phyloP scores from a whole-genome alignment of 2,888 invertebrate species.

The Lithosia quadra region DNA sequence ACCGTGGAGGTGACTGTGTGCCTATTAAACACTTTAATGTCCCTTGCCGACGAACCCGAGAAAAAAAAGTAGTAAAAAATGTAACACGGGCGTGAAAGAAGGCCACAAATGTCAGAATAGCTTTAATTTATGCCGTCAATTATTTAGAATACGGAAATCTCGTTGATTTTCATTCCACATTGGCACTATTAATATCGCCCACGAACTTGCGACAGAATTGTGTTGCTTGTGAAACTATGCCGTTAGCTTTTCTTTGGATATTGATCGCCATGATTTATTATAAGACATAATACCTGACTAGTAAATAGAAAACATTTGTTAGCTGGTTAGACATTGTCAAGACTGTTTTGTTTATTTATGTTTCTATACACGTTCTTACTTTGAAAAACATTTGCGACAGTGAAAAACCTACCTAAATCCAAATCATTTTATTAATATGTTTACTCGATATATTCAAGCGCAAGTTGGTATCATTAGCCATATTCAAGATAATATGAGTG shows the following conservation, averaged over 20 bases:
- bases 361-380: not conserved
- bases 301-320: conserved; percentile 11
- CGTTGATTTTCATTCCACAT: conserved; percentile 60
- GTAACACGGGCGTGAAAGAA: conserved; percentile 58
- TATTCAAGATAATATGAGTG: not conserved
- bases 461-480: not conserved
- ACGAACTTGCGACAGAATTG: conserved; percentile 46
- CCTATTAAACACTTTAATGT: conserved; percentile 63
- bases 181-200: conserved; percentile 62
- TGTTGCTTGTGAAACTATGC: conserved; percentile 44
- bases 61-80: conserved; percentile 53
- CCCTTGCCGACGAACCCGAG: conserved; percentile 35
- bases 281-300: conserved; percentile 2
- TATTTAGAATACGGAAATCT: conserved; percentile 67
- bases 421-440: too few relatives aligned
- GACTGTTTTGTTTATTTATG: not conserved
- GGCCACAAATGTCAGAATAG: conserved; percentile 69
- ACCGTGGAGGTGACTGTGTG: conserved; percentile 54
- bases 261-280: conserved; percentile 36
- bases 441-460: not conserved
- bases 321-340: conserved; percentile 5
- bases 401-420: not conserved
- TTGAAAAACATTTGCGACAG: not conserved
- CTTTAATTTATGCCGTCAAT: conserved; percentile 73
- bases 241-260: conserved; percentile 34